Base-by-base conservation (phyloP, 2,888 invertebrate species). In the Beris chalybata region DNA sequence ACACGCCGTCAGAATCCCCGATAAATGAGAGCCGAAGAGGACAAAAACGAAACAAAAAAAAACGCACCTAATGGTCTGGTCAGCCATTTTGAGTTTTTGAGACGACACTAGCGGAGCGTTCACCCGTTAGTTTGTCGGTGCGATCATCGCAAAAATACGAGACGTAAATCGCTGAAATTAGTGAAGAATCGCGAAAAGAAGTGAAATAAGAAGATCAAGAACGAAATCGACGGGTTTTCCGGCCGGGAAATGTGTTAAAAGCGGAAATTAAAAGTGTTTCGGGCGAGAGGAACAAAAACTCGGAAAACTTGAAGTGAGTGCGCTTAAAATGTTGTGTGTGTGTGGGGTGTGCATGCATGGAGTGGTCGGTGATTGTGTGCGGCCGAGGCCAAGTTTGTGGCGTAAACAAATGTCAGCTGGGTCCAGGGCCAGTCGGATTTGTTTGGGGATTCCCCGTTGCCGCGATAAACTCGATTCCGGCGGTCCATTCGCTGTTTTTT, bases 331-430 rank as follows among this genome's bases (percentile, higher is more conserved):
- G n/a, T n/a, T n/a, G 52, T 15, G 11, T 22, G 44, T 3, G n/a
- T 12, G 30, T 9, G 47, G 6, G 22, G 59, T 48, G 59, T 59
- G 59, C 7, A 48, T 38, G 32, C n/a, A n/a, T 43, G 52, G 50
- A 22, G 30, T n/a, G 22, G 50, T 50, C 43, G 5, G 38, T 38
- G 38, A 38, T 9, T 38, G 38, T 38, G 38, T 38, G 38, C 38
- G 22, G 22, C 22, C 22, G 22, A 6, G 32, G 48, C 15, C 5
- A 31, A 31, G 47, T 44, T 47, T 13, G 32, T 57, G 29, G 59
- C 61, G 52, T 61, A 61, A 61, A 61, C 61, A 61, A 56, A 61
- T 52, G 61, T 61, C 61, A 61, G 61, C 61, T 61, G 61, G 59
- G 13, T n/a, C 13, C 15, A 22, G 22, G 22, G 38, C n/a, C 57